A percentile compares a stretch with the other conserved stretches of the same genome.
Conservation (phyloP, 2,113 vertebrate species). For the Bubo blakistoni region DNA sequence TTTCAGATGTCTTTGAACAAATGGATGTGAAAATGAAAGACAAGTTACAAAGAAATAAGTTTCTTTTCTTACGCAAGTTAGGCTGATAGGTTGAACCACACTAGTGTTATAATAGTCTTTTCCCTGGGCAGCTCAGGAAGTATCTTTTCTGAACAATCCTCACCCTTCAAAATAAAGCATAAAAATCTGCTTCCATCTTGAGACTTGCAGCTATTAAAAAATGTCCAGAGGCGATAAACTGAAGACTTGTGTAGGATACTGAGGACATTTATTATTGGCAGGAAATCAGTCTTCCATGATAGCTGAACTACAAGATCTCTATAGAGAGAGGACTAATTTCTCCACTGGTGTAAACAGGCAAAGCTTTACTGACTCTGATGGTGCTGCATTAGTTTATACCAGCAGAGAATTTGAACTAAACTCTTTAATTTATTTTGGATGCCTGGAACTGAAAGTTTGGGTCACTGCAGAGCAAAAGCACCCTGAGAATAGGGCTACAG, state of each 20-base stretch:
- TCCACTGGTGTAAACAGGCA: not conserved
- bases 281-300: slow-evolving; percentile 52
- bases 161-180: slow-evolving; percentile 60
- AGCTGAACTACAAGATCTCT: slow-evolving; percentile 13
- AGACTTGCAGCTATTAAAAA: slow-evolving; percentile 57
- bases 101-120: slow-evolving; percentile 46
- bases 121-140: slow-evolving; percentile 18
- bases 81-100: slow-evolving; percentile 32
- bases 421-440: not conserved
- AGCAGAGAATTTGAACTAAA: not conserved
- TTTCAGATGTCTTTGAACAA: slow-evolving; percentile 57
- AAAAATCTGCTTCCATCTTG: slow-evolving; percentile 50
- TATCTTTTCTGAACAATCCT: slow-evolving; percentile 42
- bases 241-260: slow-evolving; percentile 46
- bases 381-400: not conserved
- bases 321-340: slow-evolving; percentile 13
- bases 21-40: slow-evolving; percentile 68
- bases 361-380: not conserved
- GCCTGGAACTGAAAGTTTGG: not conserved
- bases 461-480: not conserved
- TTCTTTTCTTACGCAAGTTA: slow-evolving; percentile 56
- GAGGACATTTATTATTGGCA: slow-evolving; percentile 60
- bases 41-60: slow-evolving; percentile 62
- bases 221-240: slow-evolving; percentile 54
- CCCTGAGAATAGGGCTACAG: not conserved